These are phyloP conservation scores for Gorilla gorilla DNA, from an alignment of 2,113 vertebrate species.

Conservation along the genomic window DNA sequence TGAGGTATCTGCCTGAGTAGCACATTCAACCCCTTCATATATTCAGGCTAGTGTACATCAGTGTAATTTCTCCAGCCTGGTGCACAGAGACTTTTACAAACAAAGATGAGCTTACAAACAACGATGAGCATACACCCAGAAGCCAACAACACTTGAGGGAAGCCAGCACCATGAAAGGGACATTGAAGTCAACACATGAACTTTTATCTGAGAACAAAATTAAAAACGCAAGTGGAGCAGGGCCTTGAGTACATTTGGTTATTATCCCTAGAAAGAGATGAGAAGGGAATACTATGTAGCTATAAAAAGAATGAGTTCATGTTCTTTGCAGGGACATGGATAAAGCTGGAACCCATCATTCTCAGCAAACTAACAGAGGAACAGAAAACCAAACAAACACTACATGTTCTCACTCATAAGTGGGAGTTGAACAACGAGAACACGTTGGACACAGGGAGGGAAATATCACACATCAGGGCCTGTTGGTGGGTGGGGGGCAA, in stretches of 20 bases:
- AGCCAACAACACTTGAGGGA: not conserved
- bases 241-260: not conserved
- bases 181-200: not conserved
- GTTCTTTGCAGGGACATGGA: no score
- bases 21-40: not conserved
- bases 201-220: not conserved
- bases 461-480: no score
- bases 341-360: no score
- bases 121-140: not conserved
- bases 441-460: no score
- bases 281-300: no score
- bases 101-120: not conserved
- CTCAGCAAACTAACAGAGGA: no score
- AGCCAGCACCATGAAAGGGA: not conserved
- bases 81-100: not conserved
- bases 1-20: not conserved
- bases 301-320: no score
- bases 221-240: not conserved
- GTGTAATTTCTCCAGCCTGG: not conserved
- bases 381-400: no score
- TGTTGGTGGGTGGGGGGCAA: no score
- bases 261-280: not conserved
- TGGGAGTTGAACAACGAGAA: no score
- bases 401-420: no score
- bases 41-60: not conserved